These are phyloP conservation scores for Laothoe populi DNA, from an alignment of 2,888 invertebrate genomes.

Conservation along the genomic window DNA sequence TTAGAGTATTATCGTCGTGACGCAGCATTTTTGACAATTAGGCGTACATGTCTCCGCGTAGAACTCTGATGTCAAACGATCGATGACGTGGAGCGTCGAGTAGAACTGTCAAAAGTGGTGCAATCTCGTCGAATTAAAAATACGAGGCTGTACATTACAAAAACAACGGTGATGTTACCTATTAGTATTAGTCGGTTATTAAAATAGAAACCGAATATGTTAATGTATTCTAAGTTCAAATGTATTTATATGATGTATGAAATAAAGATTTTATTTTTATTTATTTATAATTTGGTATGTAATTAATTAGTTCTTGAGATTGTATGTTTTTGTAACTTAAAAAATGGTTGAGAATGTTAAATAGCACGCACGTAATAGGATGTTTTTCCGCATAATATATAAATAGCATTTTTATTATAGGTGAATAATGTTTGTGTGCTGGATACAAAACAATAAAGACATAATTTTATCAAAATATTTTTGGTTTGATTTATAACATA, in stretches of 20 bases:
- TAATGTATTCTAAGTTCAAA: slow-evolving; percentile 29
- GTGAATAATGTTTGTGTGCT: slow-evolving; percentile 50
- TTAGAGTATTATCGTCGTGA: not conserved
- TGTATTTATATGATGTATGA: slow-evolving; percentile 31
- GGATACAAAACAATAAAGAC: slow-evolving; percentile 48
- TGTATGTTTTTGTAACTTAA: slow-evolving; percentile 8
- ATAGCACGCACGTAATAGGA: slow-evolving; percentile 1
- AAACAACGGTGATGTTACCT: slow-evolving; percentile 77
- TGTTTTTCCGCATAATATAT: slow-evolving; percentile 42
- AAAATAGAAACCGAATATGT: not conserved
- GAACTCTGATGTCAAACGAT: not conserved
- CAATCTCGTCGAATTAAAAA: slow-evolving; percentile 1
- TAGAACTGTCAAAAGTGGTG: slow-evolving; percentile 10
- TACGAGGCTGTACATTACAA: slow-evolving; percentile 53
- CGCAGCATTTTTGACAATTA: slow-evolving; percentile 13
- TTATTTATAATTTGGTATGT: slow-evolving; percentile 31
- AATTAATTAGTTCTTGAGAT: slow-evolving; percentile 3
- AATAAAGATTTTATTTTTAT: slow-evolving; percentile 36
- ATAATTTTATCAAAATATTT: slow-evolving; percentile 35
- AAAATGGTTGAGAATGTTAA: slow-evolving; percentile 10
- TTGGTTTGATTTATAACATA: slow-evolving; percentile 23
- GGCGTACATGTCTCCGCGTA: not conserved
- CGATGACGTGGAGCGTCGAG: not conserved
- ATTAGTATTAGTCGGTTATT: slow-evolving; percentile 53
- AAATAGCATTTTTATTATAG: slow-evolving; percentile 67